phyloP scores from a whole-genome alignment of 2,113 vertebrate genomes.

The Gasterosteus aculeatus region DNA sequence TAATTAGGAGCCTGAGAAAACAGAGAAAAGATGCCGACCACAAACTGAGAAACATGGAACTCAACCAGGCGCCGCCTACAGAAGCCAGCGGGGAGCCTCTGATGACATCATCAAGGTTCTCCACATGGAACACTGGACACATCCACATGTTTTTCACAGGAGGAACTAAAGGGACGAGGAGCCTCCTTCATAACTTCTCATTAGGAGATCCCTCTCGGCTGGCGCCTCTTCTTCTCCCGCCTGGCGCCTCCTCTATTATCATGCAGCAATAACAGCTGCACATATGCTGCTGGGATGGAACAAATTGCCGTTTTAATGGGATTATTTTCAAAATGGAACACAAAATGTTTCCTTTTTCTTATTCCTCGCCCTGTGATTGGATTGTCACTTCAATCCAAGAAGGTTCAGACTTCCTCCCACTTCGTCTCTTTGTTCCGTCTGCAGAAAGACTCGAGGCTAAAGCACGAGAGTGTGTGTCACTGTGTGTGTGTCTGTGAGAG shows the following conservation, averaged over 20 bases:
- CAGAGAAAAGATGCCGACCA: no score
- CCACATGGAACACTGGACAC: no score
- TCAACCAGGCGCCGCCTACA: no score
- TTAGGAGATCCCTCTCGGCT: not conserved
- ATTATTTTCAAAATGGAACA: constrained; percentile 64
- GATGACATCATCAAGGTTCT: no score
- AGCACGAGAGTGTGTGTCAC: not conserved
- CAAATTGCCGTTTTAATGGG: constrained; percentile 75
- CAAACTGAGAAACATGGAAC: no score
- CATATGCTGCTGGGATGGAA: constrained; percentile 63
- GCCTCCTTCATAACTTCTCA: not conserved
- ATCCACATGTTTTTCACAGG: no score
- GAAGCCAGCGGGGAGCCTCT: no score
- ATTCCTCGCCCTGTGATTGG: constrained; percentile 37
- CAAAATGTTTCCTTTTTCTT: constrained; percentile 13
- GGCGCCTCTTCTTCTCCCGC: constrained; percentile 25
- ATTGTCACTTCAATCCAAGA: constrained; percentile 58
- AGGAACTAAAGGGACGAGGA: no score
- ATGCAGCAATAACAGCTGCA: constrained; percentile 52
- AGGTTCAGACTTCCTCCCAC: constrained; percentile 38
- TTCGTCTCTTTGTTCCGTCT: constrained; percentile 27
- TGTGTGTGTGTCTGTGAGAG: not conserved
- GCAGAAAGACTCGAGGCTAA: constrained; percentile 18
- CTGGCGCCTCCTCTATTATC: constrained; percentile 39
- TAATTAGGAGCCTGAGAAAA: no score